A percentile compares a stretch with the other conserved stretches of the same genome.
Conservation (phyloP, 1,140 invertebrate genomes). For the Anastrepha obliqua region DNA sequence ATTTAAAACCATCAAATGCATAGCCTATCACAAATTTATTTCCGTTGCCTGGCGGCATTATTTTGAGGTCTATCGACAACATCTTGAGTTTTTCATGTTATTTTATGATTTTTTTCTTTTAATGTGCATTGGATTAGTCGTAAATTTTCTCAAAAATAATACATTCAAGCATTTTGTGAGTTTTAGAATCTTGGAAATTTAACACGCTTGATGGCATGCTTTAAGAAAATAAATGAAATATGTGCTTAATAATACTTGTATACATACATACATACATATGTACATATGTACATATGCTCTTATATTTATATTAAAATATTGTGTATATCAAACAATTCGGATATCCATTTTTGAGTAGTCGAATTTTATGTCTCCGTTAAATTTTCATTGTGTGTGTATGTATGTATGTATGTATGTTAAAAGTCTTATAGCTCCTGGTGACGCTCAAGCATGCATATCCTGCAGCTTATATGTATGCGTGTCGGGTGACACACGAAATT, state of each 20-base stretch:
- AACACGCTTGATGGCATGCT: neutral
- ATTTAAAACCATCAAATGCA: neutral
- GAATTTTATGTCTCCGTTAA: too few species aligned
- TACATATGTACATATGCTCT: neutral
- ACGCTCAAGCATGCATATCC: too few species aligned
- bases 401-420: too few species aligned
- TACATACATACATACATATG: neutral
- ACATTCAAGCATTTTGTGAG: constrained; percentile 4
- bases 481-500: too few species aligned
- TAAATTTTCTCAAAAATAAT: constrained; percentile 19
- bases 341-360: too few species aligned
- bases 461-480: too few species aligned
- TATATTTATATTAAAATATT: too few species aligned
- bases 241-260: neutral
- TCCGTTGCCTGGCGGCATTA: constrained; percentile 3
- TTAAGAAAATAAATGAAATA: neutral
- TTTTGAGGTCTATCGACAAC: constrained; percentile 18
- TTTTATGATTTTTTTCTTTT: constrained; percentile 36
- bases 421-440: too few species aligned
- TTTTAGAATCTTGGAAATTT: neutral
- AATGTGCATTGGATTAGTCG: constrained; percentile 37
- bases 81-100: constrained; percentile 19
- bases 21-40: neutral
- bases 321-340: too few species aligned
- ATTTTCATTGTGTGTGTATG: too few species aligned